phyloP scores from a whole-genome alignment of 2,113 vertebrate genomes.

The Petaurus breviceps region DNA sequence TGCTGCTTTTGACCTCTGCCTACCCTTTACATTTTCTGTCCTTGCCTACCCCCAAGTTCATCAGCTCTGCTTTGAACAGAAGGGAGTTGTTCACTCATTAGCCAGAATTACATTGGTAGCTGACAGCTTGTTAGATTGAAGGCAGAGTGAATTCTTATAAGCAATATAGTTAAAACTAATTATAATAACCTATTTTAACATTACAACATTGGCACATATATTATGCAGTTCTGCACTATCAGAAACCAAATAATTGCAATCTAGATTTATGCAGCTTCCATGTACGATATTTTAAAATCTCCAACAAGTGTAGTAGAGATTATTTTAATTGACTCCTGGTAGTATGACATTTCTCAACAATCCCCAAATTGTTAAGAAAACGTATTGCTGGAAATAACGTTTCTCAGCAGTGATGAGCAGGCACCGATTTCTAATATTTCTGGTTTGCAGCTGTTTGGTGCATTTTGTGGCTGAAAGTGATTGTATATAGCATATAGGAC shows the following conservation, averaged over 20 bases:
- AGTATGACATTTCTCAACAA: constrained; percentile 61
- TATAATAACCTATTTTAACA: constrained; percentile 37
- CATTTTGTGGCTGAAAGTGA: not conserved
- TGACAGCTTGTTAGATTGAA: not conserved
- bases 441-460: not conserved
- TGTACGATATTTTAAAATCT: constrained; percentile 77
- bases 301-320: constrained; percentile 76
- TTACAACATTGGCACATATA: constrained; percentile 75
- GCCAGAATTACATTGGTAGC: not conserved
- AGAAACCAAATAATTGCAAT: constrained; percentile 55
- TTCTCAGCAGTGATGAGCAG: not conserved
- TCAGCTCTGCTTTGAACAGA: not conserved
- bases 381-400: not conserved
- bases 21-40: not conserved
- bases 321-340: constrained; percentile 81
- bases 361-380: not conserved
- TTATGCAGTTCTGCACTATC: constrained; percentile 67
- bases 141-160: not conserved
- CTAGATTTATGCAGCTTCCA: constrained; percentile 30
- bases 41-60: not conserved
- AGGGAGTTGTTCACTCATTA: not conserved
- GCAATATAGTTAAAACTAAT: not conserved
- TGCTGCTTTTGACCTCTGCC: not conserved
- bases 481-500: not conserved
- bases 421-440: not conserved